Evolutionary conservation across 2,888 invertebrate genomes (phyloP), one percentile per base, ranked within the genome.

Genomic region (Ochropleura leucogaster): DNA sequence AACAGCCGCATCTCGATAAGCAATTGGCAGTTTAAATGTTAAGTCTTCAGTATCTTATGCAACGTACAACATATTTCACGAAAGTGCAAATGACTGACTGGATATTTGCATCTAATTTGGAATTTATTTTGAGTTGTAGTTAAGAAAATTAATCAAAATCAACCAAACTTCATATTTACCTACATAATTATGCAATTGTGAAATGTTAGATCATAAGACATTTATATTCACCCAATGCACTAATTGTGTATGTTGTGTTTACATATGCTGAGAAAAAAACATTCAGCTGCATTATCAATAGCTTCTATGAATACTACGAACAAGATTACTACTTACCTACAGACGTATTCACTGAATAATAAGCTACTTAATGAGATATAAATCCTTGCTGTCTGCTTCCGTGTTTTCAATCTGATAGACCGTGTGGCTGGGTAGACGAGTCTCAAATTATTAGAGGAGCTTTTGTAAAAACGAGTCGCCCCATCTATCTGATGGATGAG

Each of bases 11-110:
- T 90, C 87, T 90, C 86, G 82, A 74, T 87, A 85, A 86, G 83
- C 88, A 86, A 89, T 88, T 91, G 86, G 90, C 87, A 87, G 85
- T 87, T 90, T 88, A 92, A 92, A 93, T 92, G 92, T 90, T 92
- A 91, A 89, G 92, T 90, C 89, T 90, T 91, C 86, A 87, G 77
- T 80, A 83, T 83, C 76, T 92, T 93, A 90, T 87, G 91, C 88
- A 93, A 93, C 84, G 16, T 67, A 75, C 84, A 87, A 86, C 88
- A 85, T 89, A 90, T 89, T 85, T 87, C 88, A 89, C 82, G 88
- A 92, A 90, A 90, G 90, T 90, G 84, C 85, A 90, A 89, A 90
- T 87, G 83, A 81, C 68, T 74, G 84, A 80, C 72, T 74, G 57
- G 47, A 40, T 69, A 69, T 79, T 79, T 72, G 40, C 62, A 66